phyloP scores from a whole-genome alignment of 2,888 invertebrate genomes.

The Meteorus cinctellus region DNA sequence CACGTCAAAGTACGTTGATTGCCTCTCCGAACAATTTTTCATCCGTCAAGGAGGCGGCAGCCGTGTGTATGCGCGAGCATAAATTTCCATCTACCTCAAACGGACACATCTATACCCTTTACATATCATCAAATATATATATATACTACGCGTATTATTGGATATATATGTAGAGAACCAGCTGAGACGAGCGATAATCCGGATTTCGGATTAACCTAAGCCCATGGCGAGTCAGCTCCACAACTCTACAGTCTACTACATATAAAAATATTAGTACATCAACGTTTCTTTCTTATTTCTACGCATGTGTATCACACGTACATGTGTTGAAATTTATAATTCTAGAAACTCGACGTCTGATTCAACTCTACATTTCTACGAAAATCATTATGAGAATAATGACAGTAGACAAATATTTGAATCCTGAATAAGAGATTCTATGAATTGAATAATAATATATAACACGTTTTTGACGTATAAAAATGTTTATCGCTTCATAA shows the following conservation, averaged over 20 bases:
- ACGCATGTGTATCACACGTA: not conserved
- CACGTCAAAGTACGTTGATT: slow-evolving; percentile 35
- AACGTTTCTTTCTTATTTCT: slow-evolving; percentile 20
- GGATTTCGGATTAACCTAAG: slow-evolving; percentile 72
- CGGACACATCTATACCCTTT: not conserved
- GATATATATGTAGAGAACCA: slow-evolving; percentile 54
- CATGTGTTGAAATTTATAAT: no score
- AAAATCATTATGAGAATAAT: no score
- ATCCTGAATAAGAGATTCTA: no score
- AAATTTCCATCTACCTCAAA: slow-evolving; percentile 36
- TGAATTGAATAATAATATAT: no score
- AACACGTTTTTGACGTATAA: no score
- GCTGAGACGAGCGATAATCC: slow-evolving; percentile 68
- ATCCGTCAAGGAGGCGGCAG: slow-evolving; percentile 35
- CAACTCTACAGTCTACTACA: not conserved
- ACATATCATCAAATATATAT: not conserved
- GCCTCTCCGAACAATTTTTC: slow-evolving; percentile 39
- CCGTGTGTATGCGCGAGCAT: not conserved
- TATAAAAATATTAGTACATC: not conserved
- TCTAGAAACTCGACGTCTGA: no score
- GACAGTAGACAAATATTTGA: no score
- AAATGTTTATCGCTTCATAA: no score
- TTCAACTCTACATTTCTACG: no score
- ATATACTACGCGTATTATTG: not conserved
- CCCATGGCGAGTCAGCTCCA: slow-evolving; percentile 50